These are phyloP conservation scores for Horisme vitalbata DNA, from an alignment of 2,888 invertebrate species.

Conservation along the genomic window DNA sequence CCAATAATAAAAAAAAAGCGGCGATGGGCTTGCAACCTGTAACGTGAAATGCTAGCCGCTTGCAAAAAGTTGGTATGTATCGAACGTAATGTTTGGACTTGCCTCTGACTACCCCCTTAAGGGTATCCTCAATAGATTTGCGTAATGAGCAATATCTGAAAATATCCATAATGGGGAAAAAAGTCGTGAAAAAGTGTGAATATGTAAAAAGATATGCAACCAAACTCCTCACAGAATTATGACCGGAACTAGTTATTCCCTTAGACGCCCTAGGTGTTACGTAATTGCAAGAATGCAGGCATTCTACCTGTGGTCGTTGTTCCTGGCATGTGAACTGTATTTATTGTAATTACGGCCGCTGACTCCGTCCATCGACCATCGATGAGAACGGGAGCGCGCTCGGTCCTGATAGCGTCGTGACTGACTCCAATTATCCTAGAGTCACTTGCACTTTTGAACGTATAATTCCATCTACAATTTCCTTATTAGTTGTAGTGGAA, in stretches of 20 bases:
- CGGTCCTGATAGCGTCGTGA: conserved; percentile 51
- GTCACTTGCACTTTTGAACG: conserved; percentile 48
- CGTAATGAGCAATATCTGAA: too few relatives aligned
- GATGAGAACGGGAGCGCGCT: conserved; percentile 52
- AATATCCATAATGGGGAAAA: too few relatives aligned
- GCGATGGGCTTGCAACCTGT: too few relatives aligned
- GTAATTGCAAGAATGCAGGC: conserved; percentile 65
- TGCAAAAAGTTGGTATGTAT: too few relatives aligned
- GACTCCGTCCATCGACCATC: conserved; percentile 47
- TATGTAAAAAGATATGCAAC: too few relatives aligned
- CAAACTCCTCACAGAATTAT: too few relatives aligned
- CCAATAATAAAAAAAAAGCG: too few relatives aligned
- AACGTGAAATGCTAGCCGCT: too few relatives aligned
- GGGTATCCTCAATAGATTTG: too few relatives aligned
- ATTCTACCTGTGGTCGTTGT: conserved; percentile 53
- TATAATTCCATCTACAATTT: conserved; percentile 30
- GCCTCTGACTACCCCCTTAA: too few relatives aligned
- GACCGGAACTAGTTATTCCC: conserved; percentile 36
- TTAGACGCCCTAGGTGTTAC: conserved; percentile 50
- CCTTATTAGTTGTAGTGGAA: conserved; percentile 30
- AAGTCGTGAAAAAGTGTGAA: too few relatives aligned
- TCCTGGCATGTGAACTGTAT: conserved; percentile 70
- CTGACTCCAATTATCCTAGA: conserved; percentile 51
- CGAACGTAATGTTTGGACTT: too few relatives aligned
- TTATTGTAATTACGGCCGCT: conserved; percentile 74